phyloP scores from a whole-genome alignment of 2,888 invertebrate genomes.

The Abscondita cerata region DNA sequence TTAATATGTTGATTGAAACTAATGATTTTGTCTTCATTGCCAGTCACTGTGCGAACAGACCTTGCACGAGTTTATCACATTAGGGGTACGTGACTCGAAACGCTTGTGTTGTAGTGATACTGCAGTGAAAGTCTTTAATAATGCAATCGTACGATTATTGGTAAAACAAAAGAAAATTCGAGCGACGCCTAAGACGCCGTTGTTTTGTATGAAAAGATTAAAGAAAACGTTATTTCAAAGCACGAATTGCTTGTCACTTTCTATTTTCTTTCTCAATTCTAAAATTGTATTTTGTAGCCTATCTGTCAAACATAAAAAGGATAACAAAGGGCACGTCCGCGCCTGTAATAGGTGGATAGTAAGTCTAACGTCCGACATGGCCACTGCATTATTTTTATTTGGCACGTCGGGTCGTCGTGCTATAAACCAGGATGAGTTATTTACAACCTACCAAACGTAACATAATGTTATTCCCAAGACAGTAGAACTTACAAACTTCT shows the following conservation, averaged over 20 bases:
- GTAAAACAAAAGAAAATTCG: constrained; percentile 25
- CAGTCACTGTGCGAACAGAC: constrained; percentile 49
- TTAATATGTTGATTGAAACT: constrained; percentile 58
- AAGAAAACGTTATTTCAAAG: constrained; percentile 10
- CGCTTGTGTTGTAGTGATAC: constrained; percentile 35
- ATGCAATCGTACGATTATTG: constrained; percentile 30
- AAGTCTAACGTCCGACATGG: constrained; percentile 45
- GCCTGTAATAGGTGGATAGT: constrained; percentile 36
- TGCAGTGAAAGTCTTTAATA: constrained; percentile 32
- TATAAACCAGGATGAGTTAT: constrained; percentile 46
- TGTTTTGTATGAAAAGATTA: constrained; percentile 13
- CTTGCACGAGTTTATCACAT: constrained; percentile 53
- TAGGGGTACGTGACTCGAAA: constrained; percentile 54
- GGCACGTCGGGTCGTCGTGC: constrained; percentile 40
- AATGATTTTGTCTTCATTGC: constrained; percentile 57
- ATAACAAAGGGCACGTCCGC: constrained; percentile 34
- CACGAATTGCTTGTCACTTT: constrained; percentile 31
- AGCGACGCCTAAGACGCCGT: constrained; percentile 7
- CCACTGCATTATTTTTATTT: constrained; percentile 50
- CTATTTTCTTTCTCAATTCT: constrained; percentile 23
- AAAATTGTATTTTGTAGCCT: constrained; percentile 34
- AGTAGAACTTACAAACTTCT: constrained; percentile 28
- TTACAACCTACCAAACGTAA: constrained; percentile 39
- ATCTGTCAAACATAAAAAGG: constrained; percentile 37
- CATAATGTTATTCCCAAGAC: constrained; percentile 34